These are phyloP conservation scores for Ctenodactylus gundi DNA, from an alignment of 2,113 vertebrate genomes.

Conservation along the genomic window DNA sequence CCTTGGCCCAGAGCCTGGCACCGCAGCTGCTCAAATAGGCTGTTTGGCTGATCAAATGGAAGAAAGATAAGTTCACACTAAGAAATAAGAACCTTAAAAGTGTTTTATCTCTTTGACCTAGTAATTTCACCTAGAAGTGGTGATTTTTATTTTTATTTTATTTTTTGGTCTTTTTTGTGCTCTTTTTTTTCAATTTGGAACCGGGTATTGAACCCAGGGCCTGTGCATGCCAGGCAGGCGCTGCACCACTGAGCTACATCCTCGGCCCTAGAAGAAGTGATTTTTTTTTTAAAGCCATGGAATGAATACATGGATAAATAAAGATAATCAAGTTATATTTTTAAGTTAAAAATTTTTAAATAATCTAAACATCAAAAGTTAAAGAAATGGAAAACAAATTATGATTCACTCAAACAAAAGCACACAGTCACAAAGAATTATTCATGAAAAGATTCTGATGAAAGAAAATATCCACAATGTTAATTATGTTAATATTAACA, in stretches of 20 bases:
- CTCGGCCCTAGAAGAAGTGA: too few relatives aligned
- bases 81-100: background rate
- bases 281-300: background rate
- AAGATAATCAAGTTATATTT: constrained; percentile 22
- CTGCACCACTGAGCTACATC: too few relatives aligned
- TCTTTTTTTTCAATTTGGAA: too few relatives aligned
- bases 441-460: background rate
- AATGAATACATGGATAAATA: background rate
- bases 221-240: too few relatives aligned
- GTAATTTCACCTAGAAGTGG: background rate
- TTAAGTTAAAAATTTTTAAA: constrained; percentile 43
- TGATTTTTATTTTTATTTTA: background rate
- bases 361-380: background rate
- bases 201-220: too few relatives aligned
- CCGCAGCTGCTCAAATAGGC: background rate
- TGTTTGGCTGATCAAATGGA: background rate
- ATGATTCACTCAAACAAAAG: background rate
- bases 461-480: constrained; percentile 13
- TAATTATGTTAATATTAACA: too few relatives aligned
- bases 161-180: too few relatives aligned
- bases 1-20: background rate
- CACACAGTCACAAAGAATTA: background rate
- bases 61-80: constrained; percentile 3
- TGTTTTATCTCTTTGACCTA: background rate
- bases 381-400: constrained; percentile 26